phyloP scores from a whole-genome alignment of 2,113 vertebrate species.

The Dicaeum eximium region DNA sequence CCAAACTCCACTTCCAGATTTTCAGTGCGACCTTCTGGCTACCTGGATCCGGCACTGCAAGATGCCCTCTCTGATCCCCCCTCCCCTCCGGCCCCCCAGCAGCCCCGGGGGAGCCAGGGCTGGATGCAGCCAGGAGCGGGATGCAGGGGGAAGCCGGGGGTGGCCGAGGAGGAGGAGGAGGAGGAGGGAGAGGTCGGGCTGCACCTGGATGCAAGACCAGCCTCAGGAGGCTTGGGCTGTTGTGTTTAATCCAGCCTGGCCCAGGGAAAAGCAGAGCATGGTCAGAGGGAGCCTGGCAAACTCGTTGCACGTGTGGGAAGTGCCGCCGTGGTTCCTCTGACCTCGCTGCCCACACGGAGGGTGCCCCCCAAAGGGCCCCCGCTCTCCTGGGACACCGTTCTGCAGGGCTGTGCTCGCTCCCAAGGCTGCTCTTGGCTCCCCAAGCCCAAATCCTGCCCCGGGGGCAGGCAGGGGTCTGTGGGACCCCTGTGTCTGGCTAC shows the following conservation, averaged over 20 bases:
- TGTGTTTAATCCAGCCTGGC: conserved; percentile 35
- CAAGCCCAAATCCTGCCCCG: not conserved
- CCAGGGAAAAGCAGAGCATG: not conserved
- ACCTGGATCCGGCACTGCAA: conserved; percentile 57
- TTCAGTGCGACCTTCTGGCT: conserved; percentile 61
- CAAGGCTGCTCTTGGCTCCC: not conserved
- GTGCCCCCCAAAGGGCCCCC: not conserved
- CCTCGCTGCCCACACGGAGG: not conserved
- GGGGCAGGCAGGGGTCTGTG: not conserved
- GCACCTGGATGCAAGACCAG: conserved; percentile 46
- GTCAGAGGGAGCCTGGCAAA: not conserved
- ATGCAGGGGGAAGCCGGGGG: conserved; percentile 46
- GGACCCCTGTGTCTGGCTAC: not conserved
- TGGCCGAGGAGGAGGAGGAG: not conserved
- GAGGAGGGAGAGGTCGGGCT: conserved; percentile 33
- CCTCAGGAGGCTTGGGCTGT: not conserved
- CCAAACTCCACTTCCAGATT: conserved; percentile 62
- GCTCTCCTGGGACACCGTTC: not conserved
- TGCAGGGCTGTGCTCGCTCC: not conserved
- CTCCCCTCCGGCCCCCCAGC: conserved; percentile 36
- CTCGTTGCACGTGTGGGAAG: not conserved
- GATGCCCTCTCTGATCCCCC: conserved; percentile 65
- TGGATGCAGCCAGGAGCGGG: conserved; percentile 50
- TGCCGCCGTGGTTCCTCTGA: not conserved
- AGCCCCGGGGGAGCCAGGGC: conserved; percentile 19